A percentile compares a stretch with the other conserved stretches of the same genome.
Evolutionary conservation across 2,113 vertebrate species (phyloP).

Genomic region (Alethe diademata): DNA sequence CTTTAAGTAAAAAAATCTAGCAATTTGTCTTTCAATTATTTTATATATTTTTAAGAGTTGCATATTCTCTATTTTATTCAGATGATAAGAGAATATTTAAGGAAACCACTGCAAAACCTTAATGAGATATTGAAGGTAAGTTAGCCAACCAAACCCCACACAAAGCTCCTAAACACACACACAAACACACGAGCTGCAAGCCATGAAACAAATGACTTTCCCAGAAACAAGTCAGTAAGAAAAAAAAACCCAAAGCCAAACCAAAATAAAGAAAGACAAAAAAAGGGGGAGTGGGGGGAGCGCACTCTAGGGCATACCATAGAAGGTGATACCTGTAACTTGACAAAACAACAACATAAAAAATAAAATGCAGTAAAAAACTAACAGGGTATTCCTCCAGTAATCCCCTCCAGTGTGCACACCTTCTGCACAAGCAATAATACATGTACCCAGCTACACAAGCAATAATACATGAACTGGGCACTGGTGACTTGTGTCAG

Average conservation of each 20-base stretch:
- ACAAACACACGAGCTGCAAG: constrained; percentile 66
- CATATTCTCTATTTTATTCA: constrained; percentile 24
- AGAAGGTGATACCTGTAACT: constrained; percentile 46
- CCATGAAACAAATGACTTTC: constrained; percentile 82
- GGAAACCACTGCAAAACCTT: constrained; percentile 64
- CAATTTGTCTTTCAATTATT: not conserved
- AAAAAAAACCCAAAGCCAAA: not conserved
- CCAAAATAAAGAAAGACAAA: not conserved
- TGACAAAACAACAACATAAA: constrained; percentile 4
- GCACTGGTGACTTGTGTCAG: not conserved
- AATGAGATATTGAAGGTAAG: constrained; percentile 75
- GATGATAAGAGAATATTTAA: constrained; percentile 8
- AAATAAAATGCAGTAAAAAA: constrained; percentile 46
- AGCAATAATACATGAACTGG: not conserved
- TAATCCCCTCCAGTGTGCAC: not conserved
- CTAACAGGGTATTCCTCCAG: constrained; percentile 14
- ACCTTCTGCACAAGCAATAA: constrained; percentile 16
- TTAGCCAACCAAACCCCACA: constrained; percentile 73
- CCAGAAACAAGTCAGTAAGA: constrained; percentile 80
- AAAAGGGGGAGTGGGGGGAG: not conserved
- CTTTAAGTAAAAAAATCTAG: not conserved
- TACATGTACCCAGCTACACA: not conserved
- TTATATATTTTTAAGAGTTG: constrained; percentile 24
- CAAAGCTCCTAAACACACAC: constrained; percentile 68
- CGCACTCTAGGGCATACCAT: constrained; percentile 17